Percentiles rank a stretch among this genome's conserved stretches.
Conservation (phyloP, 2,113 vertebrate species). For the Zeus faber region DNA sequence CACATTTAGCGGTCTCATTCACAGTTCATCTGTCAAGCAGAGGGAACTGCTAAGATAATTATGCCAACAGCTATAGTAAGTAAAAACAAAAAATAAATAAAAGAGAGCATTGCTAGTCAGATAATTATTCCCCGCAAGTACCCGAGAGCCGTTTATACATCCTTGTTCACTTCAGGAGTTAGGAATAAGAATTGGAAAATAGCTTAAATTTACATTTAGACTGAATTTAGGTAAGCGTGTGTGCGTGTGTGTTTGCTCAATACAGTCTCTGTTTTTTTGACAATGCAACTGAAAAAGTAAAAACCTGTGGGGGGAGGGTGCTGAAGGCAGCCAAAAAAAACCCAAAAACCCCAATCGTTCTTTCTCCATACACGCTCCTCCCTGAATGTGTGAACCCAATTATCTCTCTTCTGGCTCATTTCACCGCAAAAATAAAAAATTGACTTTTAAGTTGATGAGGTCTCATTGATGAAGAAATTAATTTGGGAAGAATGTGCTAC, state of each 20-base stretch:
- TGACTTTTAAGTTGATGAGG: too few relatives aligned
- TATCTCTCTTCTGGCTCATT: too few relatives aligned
- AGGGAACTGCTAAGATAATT: not conserved
- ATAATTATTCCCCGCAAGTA: not conserved
- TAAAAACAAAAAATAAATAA: not conserved
- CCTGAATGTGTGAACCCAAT: too few relatives aligned
- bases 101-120: not conserved
- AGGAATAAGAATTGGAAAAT: not conserved
- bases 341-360: too few relatives aligned
- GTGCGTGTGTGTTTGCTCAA: not conserved
- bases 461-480: too few relatives aligned
- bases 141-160: not conserved
- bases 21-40: not conserved
- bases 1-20: not conserved
- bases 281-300: not conserved
- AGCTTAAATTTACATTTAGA: conserved; percentile 6
- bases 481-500: too few relatives aligned
- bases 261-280: too few relatives aligned
- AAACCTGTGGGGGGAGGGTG: too few relatives aligned
- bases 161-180: conserved; percentile 2
- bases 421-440: too few relatives aligned
- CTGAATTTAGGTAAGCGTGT: conserved; percentile 1
- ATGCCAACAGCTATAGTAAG: not conserved
- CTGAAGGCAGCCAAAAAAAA: not conserved
- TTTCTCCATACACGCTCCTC: too few relatives aligned